phyloP scores from a whole-genome alignment of 2,113 vertebrate genomes.

The Procavia capensis region DNA sequence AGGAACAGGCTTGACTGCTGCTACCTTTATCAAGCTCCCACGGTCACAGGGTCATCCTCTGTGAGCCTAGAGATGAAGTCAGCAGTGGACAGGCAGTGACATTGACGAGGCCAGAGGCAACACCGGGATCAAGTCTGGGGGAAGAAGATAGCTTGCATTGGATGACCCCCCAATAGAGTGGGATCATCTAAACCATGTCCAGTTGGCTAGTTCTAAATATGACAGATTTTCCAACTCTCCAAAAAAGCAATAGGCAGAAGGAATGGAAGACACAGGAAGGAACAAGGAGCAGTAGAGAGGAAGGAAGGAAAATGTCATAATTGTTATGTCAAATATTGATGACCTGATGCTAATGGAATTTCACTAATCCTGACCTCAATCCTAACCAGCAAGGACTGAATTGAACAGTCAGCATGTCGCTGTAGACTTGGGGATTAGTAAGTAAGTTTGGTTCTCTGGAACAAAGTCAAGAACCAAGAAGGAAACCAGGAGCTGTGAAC shows the following conservation, averaged over 20 bases:
- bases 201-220: not conserved
- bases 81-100: not conserved
- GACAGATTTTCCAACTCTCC: not conserved
- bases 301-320: not conserved
- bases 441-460: not conserved
- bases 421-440: not conserved
- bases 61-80: not conserved
- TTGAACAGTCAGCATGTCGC: not conserved
- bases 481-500: not conserved
- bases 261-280: not conserved
- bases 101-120: not conserved
- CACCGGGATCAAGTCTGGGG: not conserved
- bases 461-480: not conserved
- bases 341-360: not conserved
- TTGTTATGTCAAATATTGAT: not conserved
- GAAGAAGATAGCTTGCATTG: not conserved
- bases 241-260: not conserved
- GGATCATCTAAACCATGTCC: not conserved
- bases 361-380: not conserved
- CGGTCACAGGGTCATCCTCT: not conserved
- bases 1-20: not conserved
- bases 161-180: not conserved
- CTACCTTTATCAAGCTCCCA: not conserved
- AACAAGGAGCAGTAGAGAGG: not conserved
- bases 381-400: not conserved